A percentile compares a stretch with the other conserved stretches of the same genome.
Conservation (phyloP, 2,888 invertebrate genomes). For the Pyrocoelia pectoralis region DNA sequence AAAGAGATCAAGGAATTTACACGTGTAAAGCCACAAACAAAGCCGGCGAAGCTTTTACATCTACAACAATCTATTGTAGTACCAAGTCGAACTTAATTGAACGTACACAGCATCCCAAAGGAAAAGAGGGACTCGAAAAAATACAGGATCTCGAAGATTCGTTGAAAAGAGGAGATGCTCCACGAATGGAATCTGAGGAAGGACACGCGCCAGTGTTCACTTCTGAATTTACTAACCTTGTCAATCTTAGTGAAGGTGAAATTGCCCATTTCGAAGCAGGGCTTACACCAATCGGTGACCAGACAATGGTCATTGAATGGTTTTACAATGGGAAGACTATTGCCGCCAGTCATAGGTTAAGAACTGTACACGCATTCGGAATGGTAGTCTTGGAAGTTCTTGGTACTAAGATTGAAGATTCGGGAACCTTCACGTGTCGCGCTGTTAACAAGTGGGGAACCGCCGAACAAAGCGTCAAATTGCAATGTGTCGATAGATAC, state of each 20-base stretch:
- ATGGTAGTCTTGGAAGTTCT: slow-evolving; percentile 96
- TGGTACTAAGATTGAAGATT: slow-evolving; percentile 92
- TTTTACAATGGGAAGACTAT: slow-evolving; percentile 92
- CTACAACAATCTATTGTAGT: slow-evolving; percentile 85
- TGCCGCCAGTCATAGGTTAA: slow-evolving; percentile 87
- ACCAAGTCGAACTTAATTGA: slow-evolving; percentile 86
- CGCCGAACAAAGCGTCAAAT: slow-evolving; percentile 83
- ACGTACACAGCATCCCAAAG: slow-evolving; percentile 92
- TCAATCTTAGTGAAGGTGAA: slow-evolving; percentile 91
- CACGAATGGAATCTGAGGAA: slow-evolving; percentile 74
- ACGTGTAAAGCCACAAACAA: slow-evolving; percentile 91
- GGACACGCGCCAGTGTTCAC: slow-evolving; percentile 90
- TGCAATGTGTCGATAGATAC: slow-evolving; percentile 84
- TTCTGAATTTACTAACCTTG: slow-evolving; percentile 83
- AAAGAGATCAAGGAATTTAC: slow-evolving; percentile 93
- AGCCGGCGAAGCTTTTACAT: slow-evolving; percentile 90
- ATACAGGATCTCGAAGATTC: slow-evolving; percentile 92
- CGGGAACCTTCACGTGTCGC: slow-evolving; percentile 87
- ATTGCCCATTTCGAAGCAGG: slow-evolving; percentile 98
- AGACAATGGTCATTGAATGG: slow-evolving; percentile 95
- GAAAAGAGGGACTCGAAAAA: slow-evolving; percentile 90
- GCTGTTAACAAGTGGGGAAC: slow-evolving; percentile 91
- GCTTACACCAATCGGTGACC: slow-evolving; percentile 91
- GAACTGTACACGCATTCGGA: slow-evolving; percentile 96
- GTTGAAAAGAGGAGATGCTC: slow-evolving; percentile 74